phyloP scores from a whole-genome alignment of 2,888 invertebrate genomes.

The Polia nebulosa region DNA sequence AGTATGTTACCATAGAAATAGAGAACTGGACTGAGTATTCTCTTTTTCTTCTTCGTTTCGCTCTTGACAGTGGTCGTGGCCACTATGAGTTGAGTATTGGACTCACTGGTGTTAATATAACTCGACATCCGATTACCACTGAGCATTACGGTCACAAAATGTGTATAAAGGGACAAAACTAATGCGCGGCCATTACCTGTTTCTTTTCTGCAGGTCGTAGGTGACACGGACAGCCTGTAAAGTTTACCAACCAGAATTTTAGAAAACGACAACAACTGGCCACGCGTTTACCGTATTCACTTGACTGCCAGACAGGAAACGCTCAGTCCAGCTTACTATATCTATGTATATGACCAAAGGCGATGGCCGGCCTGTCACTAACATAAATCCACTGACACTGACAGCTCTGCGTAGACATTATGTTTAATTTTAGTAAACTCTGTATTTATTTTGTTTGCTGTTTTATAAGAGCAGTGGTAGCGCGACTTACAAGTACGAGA shows the following conservation, averaged over 20 bases:
- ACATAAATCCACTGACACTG: constrained; percentile 39
- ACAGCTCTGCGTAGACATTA: constrained; percentile 29
- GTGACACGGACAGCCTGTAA: not conserved
- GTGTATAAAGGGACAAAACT: not conserved
- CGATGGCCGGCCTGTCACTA: constrained; percentile 35
- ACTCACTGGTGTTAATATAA: no score
- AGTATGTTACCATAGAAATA: not conserved
- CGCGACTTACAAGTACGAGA: no score
- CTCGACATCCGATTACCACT: no score
- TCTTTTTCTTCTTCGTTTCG: no score
- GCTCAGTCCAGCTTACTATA: not conserved
- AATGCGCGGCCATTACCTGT: not conserved
- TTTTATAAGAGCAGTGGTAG: not conserved
- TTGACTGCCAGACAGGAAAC: not conserved
- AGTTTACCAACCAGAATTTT: not conserved
- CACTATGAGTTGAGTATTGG: no score
- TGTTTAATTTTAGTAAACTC: constrained; percentile 18
- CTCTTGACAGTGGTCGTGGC: no score
- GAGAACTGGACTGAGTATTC: not conserved
- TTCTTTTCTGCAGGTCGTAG: not conserved
- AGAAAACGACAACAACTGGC: not conserved
- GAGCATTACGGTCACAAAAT: not conserved
- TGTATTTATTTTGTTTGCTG: not conserved
- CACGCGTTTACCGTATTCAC: not conserved
- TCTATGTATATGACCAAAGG: constrained; percentile 7